phyloP scores from a whole-genome alignment of 2,113 vertebrate genomes.

The Pygoscelis antarcticus region DNA sequence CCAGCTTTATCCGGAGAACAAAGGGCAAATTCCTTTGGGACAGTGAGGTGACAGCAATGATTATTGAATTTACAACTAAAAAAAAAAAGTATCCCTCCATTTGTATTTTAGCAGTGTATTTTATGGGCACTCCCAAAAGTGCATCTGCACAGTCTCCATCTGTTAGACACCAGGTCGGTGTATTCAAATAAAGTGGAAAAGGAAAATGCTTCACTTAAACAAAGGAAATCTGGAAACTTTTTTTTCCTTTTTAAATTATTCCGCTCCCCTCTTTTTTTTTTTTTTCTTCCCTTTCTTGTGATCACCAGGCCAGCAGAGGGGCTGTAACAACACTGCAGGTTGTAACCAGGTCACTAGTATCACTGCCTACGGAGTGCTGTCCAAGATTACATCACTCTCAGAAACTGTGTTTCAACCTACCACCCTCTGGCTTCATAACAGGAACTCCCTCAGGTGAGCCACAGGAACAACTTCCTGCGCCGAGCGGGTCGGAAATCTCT shows the following conservation, averaged over 20 bases:
- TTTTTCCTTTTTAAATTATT: slow-evolving; percentile 70
- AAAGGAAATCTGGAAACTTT: slow-evolving; percentile 78
- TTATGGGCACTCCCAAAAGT: slow-evolving; percentile 45
- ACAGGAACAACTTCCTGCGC: slow-evolving; percentile 74
- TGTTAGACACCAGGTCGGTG: slow-evolving; percentile 47
- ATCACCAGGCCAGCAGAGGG: slow-evolving; percentile 63
- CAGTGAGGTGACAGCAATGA: slow-evolving; percentile 47
- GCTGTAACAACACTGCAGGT: slow-evolving; percentile 73
- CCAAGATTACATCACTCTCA: slow-evolving; percentile 77
- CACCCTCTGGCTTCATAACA: slow-evolving; percentile 76
- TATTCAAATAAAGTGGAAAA: slow-evolving; percentile 66
- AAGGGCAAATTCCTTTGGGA: slow-evolving; percentile 56
- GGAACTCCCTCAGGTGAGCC: slow-evolving; percentile 82
- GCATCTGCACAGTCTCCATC: slow-evolving; percentile 67
- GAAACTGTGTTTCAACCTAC: slow-evolving; percentile 60
- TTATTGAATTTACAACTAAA: slow-evolving; percentile 38
- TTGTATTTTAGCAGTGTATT: slow-evolving; percentile 50
- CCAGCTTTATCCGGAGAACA: slow-evolving; percentile 64
- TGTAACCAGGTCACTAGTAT: slow-evolving; percentile 77
- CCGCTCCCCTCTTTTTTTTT: slow-evolving; percentile 47
- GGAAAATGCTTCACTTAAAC: slow-evolving; percentile 71
- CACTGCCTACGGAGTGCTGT: slow-evolving; percentile 49
- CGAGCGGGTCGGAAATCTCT: slow-evolving; percentile 74
- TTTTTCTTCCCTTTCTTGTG: slow-evolving; percentile 67
- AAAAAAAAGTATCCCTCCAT: slow-evolving; percentile 3